Evolutionary conservation across 2,888 invertebrate genomes (phyloP), one percentile per base, ranked within the genome.

Genomic region (Alsophila aescularia): DNA sequence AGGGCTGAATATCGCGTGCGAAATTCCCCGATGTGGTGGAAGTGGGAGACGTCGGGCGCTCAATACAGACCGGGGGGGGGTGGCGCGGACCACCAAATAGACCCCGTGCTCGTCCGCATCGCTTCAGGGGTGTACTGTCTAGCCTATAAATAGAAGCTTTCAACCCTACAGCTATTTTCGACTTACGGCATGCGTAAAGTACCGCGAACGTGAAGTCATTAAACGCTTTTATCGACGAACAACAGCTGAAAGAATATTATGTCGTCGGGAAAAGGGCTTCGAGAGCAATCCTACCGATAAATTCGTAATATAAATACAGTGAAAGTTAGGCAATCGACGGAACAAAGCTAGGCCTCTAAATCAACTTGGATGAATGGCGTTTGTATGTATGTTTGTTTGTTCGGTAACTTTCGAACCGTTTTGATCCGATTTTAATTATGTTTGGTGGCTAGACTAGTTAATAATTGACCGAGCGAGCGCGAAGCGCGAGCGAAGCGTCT

Each of bases 111-210:
- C 58, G 48, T 58, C 52, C 64, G 60, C 60, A 66, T 58, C 66
- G 63, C 70, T 58, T 66, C 62, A 58, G 70, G 61, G 66, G 64
- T 45, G 58, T 60, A 55, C 57, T 64, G 66, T 69, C 65, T 68
- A 63, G 42, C 65, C 70, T 77, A 77, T 76, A 78, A 79, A 81
- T 78, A 81, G 75, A 79, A 68, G 69, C 73, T 75, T 77, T 78
- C 72, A 75, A 72, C 75, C 72, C 64, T 54, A 62, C 67, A 69
- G 68, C 69, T 77, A 74, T 73, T 76, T 71, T 63, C 64, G 70
- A 75, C 78, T 74, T 75, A 74, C 66, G 70, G 59, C 49, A 51
- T 61, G 63, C 66, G 64, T 67, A 70, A 67, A 67, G 57, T 54
- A 68, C 60, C 64, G 40, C 37, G 58, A 47, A 60, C 64, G 47